Conservation (phyloP, 2,797 vertebrate genomes). For the Cetoscarus ocellatus region DNA sequence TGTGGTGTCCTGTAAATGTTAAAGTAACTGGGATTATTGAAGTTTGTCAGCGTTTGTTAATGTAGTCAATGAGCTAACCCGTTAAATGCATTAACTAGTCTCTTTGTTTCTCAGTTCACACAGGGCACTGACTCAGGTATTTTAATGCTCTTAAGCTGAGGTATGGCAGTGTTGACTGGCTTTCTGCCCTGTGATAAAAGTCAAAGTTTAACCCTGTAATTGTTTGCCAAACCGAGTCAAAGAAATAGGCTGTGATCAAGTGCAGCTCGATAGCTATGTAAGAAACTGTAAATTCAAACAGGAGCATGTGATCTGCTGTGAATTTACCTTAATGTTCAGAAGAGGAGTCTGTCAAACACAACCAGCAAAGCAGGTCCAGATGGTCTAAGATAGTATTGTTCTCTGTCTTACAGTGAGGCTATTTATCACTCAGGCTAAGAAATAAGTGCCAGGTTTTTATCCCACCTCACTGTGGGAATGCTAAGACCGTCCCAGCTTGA, state of each 20-base stretch:
- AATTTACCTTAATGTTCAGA: conserved; percentile 4
- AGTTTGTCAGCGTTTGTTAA: conserved; percentile 3
- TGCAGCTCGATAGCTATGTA: neutral
- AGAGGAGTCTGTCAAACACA: neutral
- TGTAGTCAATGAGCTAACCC: neutral
- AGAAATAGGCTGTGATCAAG: too few relatives aligned
- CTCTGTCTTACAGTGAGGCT: conserved; percentile 19
- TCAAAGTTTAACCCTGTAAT: conserved; percentile 31
- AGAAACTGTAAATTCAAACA: neutral
- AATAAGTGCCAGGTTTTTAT: conserved; percentile 59
- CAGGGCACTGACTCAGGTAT: neutral
- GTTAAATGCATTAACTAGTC: neutral
- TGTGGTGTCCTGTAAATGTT: neutral
- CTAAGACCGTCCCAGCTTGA: conserved; percentile 62
- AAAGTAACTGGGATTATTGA: neutral
- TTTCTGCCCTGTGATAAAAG: conserved; percentile 33
- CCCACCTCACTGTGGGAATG: conserved; percentile 55
- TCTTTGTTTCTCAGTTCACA: neutral
- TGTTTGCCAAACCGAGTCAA: neutral
- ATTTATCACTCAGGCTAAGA: conserved; percentile 32
- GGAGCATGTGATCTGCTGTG: conserved; percentile 7
- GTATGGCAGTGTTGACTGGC: conserved; percentile 14
- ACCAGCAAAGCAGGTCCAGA: conserved; percentile 5
- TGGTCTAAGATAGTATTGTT: conserved; percentile 13
- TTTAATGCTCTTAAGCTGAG: conserved; percentile 26